These are phyloP conservation scores for Furnarius figulus DNA, from an alignment of 2,113 vertebrate genomes.

Conservation along the genomic window DNA sequence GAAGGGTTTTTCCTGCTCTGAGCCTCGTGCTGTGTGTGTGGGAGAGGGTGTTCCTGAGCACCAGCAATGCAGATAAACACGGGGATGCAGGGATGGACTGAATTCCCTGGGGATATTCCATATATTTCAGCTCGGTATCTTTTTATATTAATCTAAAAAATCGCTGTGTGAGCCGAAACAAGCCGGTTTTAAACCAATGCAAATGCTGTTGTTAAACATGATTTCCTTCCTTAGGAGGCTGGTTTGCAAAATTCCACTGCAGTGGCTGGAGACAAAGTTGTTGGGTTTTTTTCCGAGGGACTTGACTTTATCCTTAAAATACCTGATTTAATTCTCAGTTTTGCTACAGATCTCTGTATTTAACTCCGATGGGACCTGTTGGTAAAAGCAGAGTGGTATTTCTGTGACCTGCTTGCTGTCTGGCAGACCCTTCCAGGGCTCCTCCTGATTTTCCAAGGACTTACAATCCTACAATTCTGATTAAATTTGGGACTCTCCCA, in stretches of 20 bases:
- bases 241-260: background rate
- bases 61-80: background rate
- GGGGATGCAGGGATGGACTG: background rate
- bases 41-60: background rate
- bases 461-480: background rate
- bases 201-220: background rate
- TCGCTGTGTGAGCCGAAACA: fast-evolving
- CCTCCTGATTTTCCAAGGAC: background rate
- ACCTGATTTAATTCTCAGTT: background rate
- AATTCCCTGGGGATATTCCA: background rate
- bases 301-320: background rate
- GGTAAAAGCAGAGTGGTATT: background rate
- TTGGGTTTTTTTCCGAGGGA: background rate
- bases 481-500: background rate
- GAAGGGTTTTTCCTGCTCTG: background rate
- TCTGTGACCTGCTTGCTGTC: fast-evolving
- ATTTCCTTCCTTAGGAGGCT: background rate
- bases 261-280: background rate
- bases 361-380: background rate
- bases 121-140: background rate
- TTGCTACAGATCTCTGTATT: background rate
- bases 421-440: background rate
- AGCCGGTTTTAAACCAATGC: background rate
- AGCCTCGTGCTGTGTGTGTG: background rate
- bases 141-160: background rate